Evolutionary conservation across 2,113 vertebrate genomes (phyloP), one percentile per base, ranked within the genome.

Genomic region (Neogale vison): DNA sequence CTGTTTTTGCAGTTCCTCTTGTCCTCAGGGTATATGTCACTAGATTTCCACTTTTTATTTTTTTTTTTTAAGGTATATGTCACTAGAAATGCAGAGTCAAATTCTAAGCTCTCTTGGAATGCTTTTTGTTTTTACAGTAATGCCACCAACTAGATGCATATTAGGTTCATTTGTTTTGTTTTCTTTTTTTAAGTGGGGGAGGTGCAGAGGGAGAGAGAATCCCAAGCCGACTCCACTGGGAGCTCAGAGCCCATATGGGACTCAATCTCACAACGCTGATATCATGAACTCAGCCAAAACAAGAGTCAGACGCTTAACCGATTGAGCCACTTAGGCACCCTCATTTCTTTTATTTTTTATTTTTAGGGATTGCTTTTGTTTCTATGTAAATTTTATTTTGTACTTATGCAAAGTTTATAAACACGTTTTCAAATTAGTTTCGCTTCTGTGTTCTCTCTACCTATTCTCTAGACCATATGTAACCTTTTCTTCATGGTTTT

Each of bases 1-100:
- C 47, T 94, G 55, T 65, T 90, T 92, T 91, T 92, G 92, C 18
- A 86, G 45, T 77, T 87, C 9, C 71, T 88, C 74, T 67, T 74
- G 71, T 90, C 85, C 36, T 85, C 71, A 65, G 34, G 29, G 15
- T 88, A 21, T 76, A 52, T 92, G 79, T 95, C 50, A 76, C 47
- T 31, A 31, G 55, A 85, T n/a, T n/a, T n/a, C n/a, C n/a, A n/a
- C n/a, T n/a, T n/a, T n/a, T n/a, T n/a, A n/a, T n/a, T n/a, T n/a
- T n/a, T n/a, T n/a, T n/a, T n/a, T n/a, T n/a, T n/a, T n/a, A n/a
- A n/a, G 29, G 15, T 88, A 21, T 76, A 52, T 92, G 79, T 95
- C 50, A 76, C 47, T 31, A 31, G 55, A 85, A 83, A 83, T 47
- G 20, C 45, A n/a, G 67, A 47, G 31, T 69, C 34, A 71, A 50